phyloP scores from a whole-genome alignment of 2,888 invertebrate species.

The Leptinotarsa rubiginosa region DNA sequence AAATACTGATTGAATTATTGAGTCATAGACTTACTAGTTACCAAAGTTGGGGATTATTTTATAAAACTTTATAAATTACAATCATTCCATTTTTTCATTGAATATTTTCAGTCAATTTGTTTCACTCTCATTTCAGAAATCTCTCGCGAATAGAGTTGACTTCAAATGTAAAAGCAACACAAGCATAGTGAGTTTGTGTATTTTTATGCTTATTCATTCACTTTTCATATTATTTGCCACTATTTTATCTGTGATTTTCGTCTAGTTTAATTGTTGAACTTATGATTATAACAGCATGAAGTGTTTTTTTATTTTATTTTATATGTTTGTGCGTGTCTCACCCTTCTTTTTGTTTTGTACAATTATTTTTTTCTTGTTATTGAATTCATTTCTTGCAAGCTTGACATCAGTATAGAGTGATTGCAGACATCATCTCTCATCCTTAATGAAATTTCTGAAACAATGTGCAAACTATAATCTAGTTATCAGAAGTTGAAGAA shows the following conservation, averaged over 20 bases:
- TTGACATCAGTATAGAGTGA: not conserved
- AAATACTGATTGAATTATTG: not conserved
- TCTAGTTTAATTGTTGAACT: slow-evolving; percentile 26
- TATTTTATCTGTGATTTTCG: slow-evolving; percentile 36
- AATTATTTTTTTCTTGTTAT: not conserved
- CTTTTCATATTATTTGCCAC: slow-evolving; percentile 18
- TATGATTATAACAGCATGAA: slow-evolving; percentile 39
- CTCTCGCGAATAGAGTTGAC: slow-evolving; percentile 36
- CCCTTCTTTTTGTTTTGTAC: slow-evolving; percentile 30
- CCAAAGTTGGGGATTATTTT: not conserved
- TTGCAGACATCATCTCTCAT: too few species aligned
- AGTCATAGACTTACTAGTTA: not conserved
- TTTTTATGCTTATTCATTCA: slow-evolving; percentile 27
- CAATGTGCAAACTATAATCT: too few species aligned
- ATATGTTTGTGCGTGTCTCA: slow-evolving; percentile 53
- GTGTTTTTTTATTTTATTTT: slow-evolving; percentile 50
- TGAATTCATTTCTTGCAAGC: not conserved
- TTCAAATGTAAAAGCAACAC: slow-evolving; percentile 36
- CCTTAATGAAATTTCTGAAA: too few species aligned
- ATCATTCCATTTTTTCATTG: not conserved
- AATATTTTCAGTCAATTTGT: slow-evolving; percentile 3
- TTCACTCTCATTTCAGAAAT: slow-evolving; percentile 34
- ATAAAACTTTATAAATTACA: too few species aligned
- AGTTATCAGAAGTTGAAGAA: too few species aligned
- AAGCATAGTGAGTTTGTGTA: slow-evolving; percentile 39